These are phyloP conservation scores for Schizothorax lantsangensis DNA, from an alignment of 2,797 vertebrate species.

Conservation along the genomic window DNA sequence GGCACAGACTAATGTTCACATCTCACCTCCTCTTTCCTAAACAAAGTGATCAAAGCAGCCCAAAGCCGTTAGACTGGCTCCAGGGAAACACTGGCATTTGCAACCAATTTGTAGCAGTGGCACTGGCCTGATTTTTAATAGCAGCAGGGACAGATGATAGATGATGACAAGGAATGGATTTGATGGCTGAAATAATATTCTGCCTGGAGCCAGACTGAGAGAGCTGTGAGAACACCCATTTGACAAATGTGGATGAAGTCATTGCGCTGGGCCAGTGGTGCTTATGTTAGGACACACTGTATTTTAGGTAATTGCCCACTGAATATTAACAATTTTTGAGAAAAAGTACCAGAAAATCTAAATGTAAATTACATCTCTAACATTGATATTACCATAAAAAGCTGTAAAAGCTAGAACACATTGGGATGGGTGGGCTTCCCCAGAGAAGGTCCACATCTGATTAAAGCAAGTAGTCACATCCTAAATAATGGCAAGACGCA, in stretches of 20 bases:
- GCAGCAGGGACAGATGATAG: conserved; percentile 56
- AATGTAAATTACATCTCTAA: conserved; percentile 16
- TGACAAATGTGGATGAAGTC: conserved; percentile 20
- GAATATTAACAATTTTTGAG: conserved; percentile 10
- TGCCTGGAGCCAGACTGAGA: conserved; percentile 14
- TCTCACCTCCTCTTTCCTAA: conserved; percentile 9
- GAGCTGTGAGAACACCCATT: conserved; percentile 5
- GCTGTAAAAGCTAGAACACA: neutral
- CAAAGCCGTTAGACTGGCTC: conserved; percentile 13
- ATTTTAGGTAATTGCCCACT: conserved; percentile 5
- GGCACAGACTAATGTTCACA: neutral
- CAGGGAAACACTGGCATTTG: conserved; percentile 61
- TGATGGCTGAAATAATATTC: conserved; percentile 48
- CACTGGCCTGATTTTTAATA: conserved; percentile 59
- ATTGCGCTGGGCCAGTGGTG: neutral
- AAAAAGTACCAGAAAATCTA: neutral
- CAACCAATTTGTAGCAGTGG: conserved; percentile 53
- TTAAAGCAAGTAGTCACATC: neutral
- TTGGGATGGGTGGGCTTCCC: neutral
- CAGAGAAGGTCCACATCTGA: neutral
- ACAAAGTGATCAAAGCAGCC: conserved; percentile 10
- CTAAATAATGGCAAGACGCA: neutral
- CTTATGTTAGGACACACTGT: neutral
- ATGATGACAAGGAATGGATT: conserved; percentile 59
- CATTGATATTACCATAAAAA: conserved; percentile 18